Percentiles rank a stretch among this genome's conserved stretches.
Conservation (phyloP, 2,797 vertebrate genomes). For the Sebastes hopkinsi region DNA sequence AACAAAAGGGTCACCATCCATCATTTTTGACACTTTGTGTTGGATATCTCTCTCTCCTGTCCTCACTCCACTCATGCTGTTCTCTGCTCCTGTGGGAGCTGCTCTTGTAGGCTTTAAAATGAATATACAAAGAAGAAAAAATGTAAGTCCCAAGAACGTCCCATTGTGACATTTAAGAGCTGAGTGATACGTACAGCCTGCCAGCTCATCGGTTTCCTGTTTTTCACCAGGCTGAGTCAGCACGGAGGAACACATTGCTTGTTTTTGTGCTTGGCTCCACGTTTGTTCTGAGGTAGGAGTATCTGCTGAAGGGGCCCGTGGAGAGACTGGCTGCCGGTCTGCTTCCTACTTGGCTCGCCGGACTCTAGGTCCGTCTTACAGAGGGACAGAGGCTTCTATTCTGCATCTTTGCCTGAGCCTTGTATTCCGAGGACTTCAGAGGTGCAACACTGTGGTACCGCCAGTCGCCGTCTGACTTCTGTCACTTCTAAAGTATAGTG, state of each 20-base stretch:
- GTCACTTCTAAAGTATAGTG: no score
- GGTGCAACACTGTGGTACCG: conserved; percentile 43
- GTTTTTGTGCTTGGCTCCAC: conserved; percentile 45
- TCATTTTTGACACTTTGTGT: no score
- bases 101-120: not conserved
- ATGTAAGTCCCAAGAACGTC: not conserved
- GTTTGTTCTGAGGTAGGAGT: conserved; percentile 77
- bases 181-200: conserved; percentile 22
- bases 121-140: not conserved
- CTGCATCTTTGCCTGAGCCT: conserved; percentile 66
- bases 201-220: not conserved
- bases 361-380: conserved; percentile 56
- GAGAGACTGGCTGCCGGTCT: conserved; percentile 68
- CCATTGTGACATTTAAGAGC: not conserved
- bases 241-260: not conserved
- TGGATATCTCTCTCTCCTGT: conserved; percentile 46
- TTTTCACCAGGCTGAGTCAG: conserved; percentile 59
- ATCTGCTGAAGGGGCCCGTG: conserved; percentile 82
- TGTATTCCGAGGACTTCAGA: conserved; percentile 77
- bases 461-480: no score
- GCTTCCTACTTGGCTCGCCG: conserved; percentile 61
- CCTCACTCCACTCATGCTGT: conserved; percentile 73
- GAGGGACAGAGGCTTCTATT: conserved; percentile 62
- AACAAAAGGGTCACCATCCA: no score
- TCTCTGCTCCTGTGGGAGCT: conserved; percentile 63